Evolutionary conservation across 2,113 vertebrate species (phyloP).

Genomic region (Leucosticte australis): DNA sequence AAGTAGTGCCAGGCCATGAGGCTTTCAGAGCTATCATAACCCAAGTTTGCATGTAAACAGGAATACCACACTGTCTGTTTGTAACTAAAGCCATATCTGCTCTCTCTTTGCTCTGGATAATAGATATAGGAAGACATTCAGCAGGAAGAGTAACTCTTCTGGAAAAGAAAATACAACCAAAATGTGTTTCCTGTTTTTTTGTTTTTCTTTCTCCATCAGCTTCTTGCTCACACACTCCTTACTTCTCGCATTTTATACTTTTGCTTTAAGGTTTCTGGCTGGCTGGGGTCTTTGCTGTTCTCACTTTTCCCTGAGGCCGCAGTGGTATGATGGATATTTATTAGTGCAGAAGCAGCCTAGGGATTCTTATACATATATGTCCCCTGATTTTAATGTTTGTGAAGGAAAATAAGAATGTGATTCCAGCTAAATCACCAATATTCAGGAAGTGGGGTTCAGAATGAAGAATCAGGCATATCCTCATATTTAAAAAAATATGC

Average conservation of each 20-base stretch:
- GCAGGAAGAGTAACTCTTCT: not conserved
- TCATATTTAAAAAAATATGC: not conserved
- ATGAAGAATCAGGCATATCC: not conserved
- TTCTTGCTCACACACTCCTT: not conserved
- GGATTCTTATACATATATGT: not conserved
- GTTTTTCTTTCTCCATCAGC: not conserved
- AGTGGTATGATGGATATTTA: not conserved
- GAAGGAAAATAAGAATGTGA: not conserved
- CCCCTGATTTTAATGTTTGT: not conserved
- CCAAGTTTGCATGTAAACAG: conserved; percentile 5
- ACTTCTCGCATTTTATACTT: not conserved
- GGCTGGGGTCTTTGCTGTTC: not conserved
- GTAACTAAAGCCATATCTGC: conserved; percentile 11
- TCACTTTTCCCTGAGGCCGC: not conserved
- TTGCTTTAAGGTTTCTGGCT: not conserved
- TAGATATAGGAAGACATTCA: not conserved
- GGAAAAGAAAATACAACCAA: not conserved
- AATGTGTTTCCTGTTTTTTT: not conserved
- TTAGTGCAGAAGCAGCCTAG: not conserved
- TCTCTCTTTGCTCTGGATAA: not conserved
- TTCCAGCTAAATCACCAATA: not conserved
- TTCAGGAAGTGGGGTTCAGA: not conserved
- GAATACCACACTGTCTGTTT: not conserved
- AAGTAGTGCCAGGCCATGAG: not conserved
- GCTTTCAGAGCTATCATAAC: not conserved